A percentile compares a stretch with the other conserved stretches of the same genome.
Evolutionary conservation across 2,797 vertebrate genomes (phyloP).

Genomic region (Anguilla anguilla): DNA sequence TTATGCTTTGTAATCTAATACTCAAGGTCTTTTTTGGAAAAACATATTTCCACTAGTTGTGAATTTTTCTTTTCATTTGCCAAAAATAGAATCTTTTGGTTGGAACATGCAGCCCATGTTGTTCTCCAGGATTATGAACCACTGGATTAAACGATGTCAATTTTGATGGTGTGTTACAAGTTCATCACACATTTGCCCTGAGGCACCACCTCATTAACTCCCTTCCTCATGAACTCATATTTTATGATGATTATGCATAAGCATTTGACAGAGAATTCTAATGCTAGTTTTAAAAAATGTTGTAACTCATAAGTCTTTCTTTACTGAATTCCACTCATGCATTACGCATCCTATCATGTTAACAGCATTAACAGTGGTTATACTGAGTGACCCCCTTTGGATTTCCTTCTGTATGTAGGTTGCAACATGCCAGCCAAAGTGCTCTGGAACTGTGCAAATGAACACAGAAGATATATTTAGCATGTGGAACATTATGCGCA

Average conservation of each 20-base stretch:
- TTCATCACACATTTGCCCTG: neutral
- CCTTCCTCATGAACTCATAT: neutral
- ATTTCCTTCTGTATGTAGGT: neutral
- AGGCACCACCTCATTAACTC: neutral
- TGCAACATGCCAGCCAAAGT: neutral
- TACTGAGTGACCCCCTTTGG: neutral
- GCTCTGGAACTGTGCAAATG: neutral
- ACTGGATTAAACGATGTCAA: neutral
- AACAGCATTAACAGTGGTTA: neutral
- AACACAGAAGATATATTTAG: constrained; percentile 20
- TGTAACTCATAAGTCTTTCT: neutral
- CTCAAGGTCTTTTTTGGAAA: too few species aligned
- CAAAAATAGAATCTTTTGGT: neutral
- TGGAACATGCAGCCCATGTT: neutral
- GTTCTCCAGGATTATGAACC: neutral
- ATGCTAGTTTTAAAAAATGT: neutral
- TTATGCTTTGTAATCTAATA: too few species aligned
- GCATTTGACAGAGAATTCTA: neutral
- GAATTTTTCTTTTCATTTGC: neutral
- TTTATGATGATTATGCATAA: neutral
- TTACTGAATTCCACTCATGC: neutral
- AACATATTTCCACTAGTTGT: neutral
- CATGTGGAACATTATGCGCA: neutral
- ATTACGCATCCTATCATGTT: neutral
- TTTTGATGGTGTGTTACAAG: neutral